Percentiles rank a stretch among this genome's conserved stretches.
These are phyloP conservation scores for Platanista minor DNA, from an alignment of 2,113 vertebrate genomes.

Conservation along the genomic window DNA sequence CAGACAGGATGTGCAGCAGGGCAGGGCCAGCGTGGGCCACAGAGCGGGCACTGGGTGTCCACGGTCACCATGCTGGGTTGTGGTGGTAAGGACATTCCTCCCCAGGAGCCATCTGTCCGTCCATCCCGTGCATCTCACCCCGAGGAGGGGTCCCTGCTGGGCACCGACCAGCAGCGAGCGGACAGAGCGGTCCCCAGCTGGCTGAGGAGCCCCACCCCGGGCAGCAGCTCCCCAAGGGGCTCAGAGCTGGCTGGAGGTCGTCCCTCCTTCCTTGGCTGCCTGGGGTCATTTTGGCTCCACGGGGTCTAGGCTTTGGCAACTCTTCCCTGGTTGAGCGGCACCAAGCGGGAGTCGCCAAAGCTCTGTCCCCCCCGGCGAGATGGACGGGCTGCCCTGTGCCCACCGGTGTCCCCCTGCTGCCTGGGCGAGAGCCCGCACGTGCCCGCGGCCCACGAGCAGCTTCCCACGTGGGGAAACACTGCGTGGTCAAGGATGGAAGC, in stretches of 20 bases:
- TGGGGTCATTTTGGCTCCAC: not conserved
- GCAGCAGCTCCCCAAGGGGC: not conserved
- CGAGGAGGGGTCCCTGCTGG: rapidly evolving
- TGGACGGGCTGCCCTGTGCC: not conserved
- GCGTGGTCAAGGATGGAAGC: rapidly evolving
- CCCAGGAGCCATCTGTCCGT: no score
- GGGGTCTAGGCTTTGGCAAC: not conserved
- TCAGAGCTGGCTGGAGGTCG: not conserved
- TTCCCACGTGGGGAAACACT: rapidly evolving
- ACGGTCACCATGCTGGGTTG: rapidly evolving
- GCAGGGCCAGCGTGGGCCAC: not conserved
- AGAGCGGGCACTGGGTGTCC: not conserved
- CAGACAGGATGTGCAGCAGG: not conserved
- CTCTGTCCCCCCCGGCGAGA: rapidly evolving
- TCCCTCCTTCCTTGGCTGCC: not conserved
- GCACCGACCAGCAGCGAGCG: not conserved
- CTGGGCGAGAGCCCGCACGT: not conserved
- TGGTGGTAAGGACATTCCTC: not conserved
- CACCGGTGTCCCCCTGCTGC: not conserved
- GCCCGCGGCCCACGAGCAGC: not conserved
- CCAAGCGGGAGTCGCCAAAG: not conserved
- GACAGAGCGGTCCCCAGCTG: not conserved
- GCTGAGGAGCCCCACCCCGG: rapidly evolving
- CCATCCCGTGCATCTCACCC: no score
- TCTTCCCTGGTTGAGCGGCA: not conserved